phyloP scores from a whole-genome alignment of 2,797 vertebrate genomes.

The Macropodus opercularis region DNA sequence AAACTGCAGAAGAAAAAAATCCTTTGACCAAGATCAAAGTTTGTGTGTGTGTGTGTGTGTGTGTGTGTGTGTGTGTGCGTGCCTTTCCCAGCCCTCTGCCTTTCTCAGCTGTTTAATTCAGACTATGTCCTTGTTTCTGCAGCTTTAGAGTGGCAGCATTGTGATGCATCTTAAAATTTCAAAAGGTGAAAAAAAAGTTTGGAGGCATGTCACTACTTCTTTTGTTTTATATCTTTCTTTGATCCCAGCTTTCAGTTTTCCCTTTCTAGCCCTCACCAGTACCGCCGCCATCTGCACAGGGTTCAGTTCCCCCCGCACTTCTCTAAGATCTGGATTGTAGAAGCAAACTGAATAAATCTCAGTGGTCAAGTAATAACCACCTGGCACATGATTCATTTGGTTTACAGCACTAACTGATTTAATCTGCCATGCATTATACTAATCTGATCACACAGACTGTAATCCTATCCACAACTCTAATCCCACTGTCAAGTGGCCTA shows the following conservation, averaged over 20 bases:
- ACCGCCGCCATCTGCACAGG: slow-evolving; percentile 2
- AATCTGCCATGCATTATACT: slow-evolving; percentile 66
- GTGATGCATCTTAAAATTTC: slow-evolving; percentile 13
- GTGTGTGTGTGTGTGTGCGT: neutral
- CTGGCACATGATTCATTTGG: slow-evolving; percentile 48
- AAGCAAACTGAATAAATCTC: slow-evolving; percentile 2
- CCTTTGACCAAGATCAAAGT: slow-evolving; percentile 1
- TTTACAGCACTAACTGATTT: slow-evolving; percentile 64
- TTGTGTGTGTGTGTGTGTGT: neutral
- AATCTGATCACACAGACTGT: slow-evolving; percentile 70
- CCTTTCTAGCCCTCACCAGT: neutral
- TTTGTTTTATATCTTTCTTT: slow-evolving; percentile 33
- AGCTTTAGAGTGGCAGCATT: slow-evolving; percentile 16
- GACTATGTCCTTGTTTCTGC: slow-evolving; percentile 15
- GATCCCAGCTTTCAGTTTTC: slow-evolving; percentile 18
- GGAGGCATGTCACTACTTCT: slow-evolving; percentile 10
- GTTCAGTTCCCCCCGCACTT: slow-evolving; percentile 11
- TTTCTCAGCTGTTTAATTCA: slow-evolving; percentile 20
- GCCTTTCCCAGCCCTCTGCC: slow-evolving; percentile 1
- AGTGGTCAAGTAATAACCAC: slow-evolving; percentile 16
- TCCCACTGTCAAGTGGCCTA: slow-evolving; percentile 75
- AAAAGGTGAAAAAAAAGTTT: slow-evolving; percentile 27
- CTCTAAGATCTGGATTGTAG: slow-evolving; percentile 19
- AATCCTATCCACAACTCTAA: slow-evolving; percentile 72
- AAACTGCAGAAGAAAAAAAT: slow-evolving; percentile 7